phyloP scores from a whole-genome alignment of 2,797 vertebrate genomes.

The Champsocephalus esox region DNA sequence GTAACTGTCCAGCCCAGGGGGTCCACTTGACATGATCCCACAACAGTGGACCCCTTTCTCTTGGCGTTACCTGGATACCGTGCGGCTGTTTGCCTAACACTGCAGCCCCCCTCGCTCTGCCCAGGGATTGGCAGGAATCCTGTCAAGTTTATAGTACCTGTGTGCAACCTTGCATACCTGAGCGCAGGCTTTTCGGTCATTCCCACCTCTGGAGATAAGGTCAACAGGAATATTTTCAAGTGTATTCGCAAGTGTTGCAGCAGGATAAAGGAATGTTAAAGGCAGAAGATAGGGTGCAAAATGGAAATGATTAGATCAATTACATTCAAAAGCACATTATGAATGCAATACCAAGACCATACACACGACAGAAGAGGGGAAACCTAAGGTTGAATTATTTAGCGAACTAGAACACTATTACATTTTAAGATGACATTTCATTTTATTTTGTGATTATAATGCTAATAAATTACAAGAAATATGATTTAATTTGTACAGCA shows the following conservation, averaged over 20 bases:
- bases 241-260: background rate
- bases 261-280: background rate
- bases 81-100: conserved; percentile 71
- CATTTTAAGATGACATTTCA: background rate
- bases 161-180: conserved; percentile 30
- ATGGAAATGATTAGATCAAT: no score
- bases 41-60: conserved; percentile 39
- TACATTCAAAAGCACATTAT: background rate
- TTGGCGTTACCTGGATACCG: conserved; percentile 68
- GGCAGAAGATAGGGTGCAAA: background rate
- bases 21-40: conserved; percentile 45
- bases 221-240: background rate
- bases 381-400: no score
- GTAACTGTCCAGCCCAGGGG: conserved; percentile 19
- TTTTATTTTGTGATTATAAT: background rate
- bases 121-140: conserved; percentile 13
- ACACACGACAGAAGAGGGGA: no score
- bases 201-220: conserved; percentile 1
- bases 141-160: conserved; percentile 30
- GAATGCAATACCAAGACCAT: background rate
- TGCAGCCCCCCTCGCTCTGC: conserved; percentile 20
- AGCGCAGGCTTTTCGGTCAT: conserved; percentile 6
- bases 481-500: background rate
- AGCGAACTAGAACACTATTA: background rate
- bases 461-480: background rate